Evolutionary conservation across 2,113 vertebrate genomes (phyloP), one percentile per base, ranked within the genome.

Genomic region (Dasyprocta punctata): DNA sequence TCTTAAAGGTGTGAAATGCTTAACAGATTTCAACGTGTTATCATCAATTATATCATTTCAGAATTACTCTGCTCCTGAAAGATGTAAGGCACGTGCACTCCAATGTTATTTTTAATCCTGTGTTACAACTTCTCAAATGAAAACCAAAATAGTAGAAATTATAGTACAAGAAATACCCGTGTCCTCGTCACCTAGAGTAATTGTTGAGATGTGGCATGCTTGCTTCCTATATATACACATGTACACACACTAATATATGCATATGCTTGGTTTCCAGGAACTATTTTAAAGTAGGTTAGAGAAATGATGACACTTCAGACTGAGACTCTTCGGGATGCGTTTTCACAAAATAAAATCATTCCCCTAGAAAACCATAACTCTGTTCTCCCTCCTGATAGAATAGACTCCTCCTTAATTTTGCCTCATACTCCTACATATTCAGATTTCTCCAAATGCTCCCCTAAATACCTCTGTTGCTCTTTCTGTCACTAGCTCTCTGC

Each of bases 161-260:
- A 67, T 16, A 41, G 24, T 67, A 54, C 5, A 41, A 28, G 13
- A 33, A 67, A 8, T 14, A 49, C 10, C 26, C 22, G 1, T 44
- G 36, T 44, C 13, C n/a, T 94, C 1, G 47, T 52, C 30, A 60
- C n/a, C 33, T 73, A 41, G n/a, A 56, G 0, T 14, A 38, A 0
- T 58, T 33, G 33, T 38, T 77, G 26, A 52, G 56, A 69, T 38
- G 41, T 49, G 47, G 78, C 2, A 3, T 36, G 47, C 69, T 71
- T 85, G 14, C 33, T 60, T 69, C 52, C 47, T 41, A 20, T 36
- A 1, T n/a, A 9, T 3, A 11, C 44, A 41, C 0, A 28, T 1
- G 2, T 8, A 16, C 26, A 17, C 0, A 8, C 49, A 41, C 33
- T 5, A 5, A 33, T 5, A 41, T 5, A 3, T 36, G 13, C 22